These are phyloP conservation scores for Saguinus oedipus DNA, from an alignment of 2,797 vertebrate genomes.

Conservation along the genomic window DNA sequence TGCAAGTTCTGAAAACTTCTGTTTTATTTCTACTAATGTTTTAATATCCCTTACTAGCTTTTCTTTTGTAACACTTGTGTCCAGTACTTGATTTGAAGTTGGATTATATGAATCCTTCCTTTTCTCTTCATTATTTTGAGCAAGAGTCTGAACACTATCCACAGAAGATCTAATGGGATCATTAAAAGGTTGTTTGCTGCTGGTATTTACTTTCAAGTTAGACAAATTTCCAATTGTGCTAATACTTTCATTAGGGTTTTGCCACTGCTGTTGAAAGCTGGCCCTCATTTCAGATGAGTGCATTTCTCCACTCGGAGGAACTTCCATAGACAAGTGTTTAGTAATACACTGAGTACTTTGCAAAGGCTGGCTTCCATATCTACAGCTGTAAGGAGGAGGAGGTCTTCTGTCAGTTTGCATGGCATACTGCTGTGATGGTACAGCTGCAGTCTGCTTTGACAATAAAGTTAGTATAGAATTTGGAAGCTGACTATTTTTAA, in stretches of 20 bases:
- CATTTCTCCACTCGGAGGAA: slow-evolving; percentile 63
- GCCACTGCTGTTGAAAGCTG: slow-evolving; percentile 73
- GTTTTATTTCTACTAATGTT: slow-evolving; percentile 76
- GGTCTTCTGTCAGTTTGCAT: slow-evolving; percentile 62
- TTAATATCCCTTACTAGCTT: slow-evolving; percentile 77
- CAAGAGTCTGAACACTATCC: slow-evolving; percentile 36
- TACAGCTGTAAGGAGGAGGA: slow-evolving; percentile 66
- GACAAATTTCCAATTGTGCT: neutral
- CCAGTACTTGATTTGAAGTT: slow-evolving; percentile 60
- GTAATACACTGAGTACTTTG: slow-evolving; percentile 37
- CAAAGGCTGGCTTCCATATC: slow-evolving; percentile 58
- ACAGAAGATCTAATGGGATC: slow-evolving; percentile 42
- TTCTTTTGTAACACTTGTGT: slow-evolving; percentile 69
- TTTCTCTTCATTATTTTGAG: slow-evolving; percentile 67
- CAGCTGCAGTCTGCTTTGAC: slow-evolving; percentile 33
- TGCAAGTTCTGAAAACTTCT: slow-evolving; percentile 75
- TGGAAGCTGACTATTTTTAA: slow-evolving; percentile 68
- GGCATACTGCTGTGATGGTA: slow-evolving; percentile 62
- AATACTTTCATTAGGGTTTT: slow-evolving; percentile 64
- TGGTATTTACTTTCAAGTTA: slow-evolving; percentile 61
- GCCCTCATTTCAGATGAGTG: slow-evolving; percentile 51
- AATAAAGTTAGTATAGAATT: slow-evolving; percentile 35
- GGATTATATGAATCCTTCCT: neutral
- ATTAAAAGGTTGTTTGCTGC: slow-evolving; percentile 56
- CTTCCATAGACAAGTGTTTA: slow-evolving; percentile 62